Conservation (phyloP, 2,113 vertebrate species). For the Phocoena sinus region DNA sequence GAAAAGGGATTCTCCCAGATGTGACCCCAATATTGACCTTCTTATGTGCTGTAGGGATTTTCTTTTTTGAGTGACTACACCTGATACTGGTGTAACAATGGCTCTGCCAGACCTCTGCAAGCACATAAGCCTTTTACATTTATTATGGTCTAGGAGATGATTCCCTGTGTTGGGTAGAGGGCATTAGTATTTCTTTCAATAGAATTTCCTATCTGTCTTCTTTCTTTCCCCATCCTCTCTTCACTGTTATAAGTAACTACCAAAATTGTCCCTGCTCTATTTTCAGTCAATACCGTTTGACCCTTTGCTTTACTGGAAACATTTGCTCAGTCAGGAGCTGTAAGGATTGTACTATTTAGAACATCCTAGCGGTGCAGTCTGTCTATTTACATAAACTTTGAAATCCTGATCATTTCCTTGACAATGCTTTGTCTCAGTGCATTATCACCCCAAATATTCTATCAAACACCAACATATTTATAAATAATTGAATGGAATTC, state of each 20-base stretch:
- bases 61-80: background rate
- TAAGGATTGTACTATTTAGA: background rate
- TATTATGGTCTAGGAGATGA: background rate
- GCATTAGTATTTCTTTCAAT: constrained; percentile 44
- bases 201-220: background rate
- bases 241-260: constrained; percentile 10
- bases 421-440: background rate
- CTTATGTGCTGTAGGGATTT: background rate
- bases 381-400: background rate
- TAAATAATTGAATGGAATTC: background rate
- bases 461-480: background rate
- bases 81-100: constrained; percentile 38
- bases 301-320: constrained; percentile 22
- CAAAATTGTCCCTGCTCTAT: constrained; percentile 23
- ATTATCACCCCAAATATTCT: background rate
- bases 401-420: background rate
- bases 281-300: constrained; percentile 36
- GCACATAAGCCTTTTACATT: background rate
- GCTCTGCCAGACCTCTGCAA: background rate
- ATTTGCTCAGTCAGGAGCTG: background rate
- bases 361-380: background rate
- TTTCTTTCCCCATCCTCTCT: background rate
- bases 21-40: background rate
- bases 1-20: background rate
- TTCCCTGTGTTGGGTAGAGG: background rate